Evolutionary conservation across 1,140 invertebrate species (phyloP), one percentile per base, ranked within the genome.

Genomic region (Halesus radiatus): DNA sequence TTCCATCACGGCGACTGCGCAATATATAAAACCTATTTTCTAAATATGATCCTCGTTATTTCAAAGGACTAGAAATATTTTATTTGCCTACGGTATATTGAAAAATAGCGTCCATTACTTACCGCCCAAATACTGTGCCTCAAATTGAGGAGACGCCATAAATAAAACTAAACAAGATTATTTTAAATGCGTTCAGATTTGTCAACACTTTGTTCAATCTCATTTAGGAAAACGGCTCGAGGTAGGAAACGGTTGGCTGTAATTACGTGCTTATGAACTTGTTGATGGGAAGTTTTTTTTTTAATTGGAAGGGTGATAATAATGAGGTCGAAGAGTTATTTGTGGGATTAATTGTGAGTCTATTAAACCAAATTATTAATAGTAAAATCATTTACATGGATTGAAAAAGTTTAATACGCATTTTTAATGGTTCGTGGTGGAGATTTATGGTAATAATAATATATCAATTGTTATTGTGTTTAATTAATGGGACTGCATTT

Each of bases 1-100:
- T 29, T 74, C 70, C 70, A 74, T 74, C 70, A 74, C 4, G 20
- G 29, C 16, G 66, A 70, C 20, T 70, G 70, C 52, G 70, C 70
- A 74, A 74, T 53, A 74, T 23, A 56, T 54, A 29, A 54, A 16
- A 53, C 16, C 50, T 56, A 56, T 70, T 74, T 74, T 56, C 20
- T 74, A 74, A 74, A 74, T 74, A 74, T 74, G 70, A 74, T 74
- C 58, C 58, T 26, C 50, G 75, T 77, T 52, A 76, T 76, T 58
- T 32, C 26, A 56, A 77, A 77, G 37, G 53, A 23, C 60, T 64
- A 52, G 58, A 77, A 77, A 60, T 77, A 77, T 77, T 77, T 77
- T 77, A 64, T 77, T 77, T 77, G 75, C 75, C 32, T 77, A 77
- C 64, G 75, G 75, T 77, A 66, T 64, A 77, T 64, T 77, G 60